These are phyloP conservation scores for Volucella inanis DNA, from an alignment of 2,888 invertebrate genomes.

Conservation along the genomic window DNA sequence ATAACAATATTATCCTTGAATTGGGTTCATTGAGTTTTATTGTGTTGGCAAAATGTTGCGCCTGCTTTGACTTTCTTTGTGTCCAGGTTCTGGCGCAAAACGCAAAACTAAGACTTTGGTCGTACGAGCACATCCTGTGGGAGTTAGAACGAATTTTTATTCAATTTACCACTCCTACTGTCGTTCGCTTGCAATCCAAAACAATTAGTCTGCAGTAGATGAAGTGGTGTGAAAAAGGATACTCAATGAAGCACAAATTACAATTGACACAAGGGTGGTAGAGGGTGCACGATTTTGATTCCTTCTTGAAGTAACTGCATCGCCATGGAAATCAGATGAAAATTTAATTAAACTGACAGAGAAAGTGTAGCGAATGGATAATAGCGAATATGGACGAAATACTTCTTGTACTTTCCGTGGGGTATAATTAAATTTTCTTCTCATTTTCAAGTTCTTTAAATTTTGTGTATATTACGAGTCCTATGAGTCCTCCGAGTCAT, in stretches of 20 bases:
- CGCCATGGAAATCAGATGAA: conserved; percentile 57
- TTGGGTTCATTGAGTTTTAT: conserved; percentile 60
- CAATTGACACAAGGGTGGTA: conserved; percentile 24
- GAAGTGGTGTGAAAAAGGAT: conserved; percentile 50
- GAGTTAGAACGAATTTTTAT: conserved; percentile 38
- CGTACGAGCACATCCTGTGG: conserved; percentile 37
- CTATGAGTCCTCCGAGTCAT: too few species aligned
- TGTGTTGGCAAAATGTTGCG: conserved; percentile 61
- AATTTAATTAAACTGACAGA: conserved; percentile 59
- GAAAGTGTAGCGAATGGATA: conserved; percentile 54
- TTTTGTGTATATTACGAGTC: too few species aligned
- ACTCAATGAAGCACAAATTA: conserved; percentile 56
- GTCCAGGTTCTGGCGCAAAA: not conserved
- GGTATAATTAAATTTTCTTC: conserved; percentile 64
- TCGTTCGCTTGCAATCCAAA: not conserved
- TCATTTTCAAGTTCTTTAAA: conserved; percentile 45
- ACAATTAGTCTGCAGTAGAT: conserved; percentile 24
- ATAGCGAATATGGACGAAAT: not conserved
- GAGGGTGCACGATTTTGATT: conserved; percentile 46
- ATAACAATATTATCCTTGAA: conserved; percentile 67
- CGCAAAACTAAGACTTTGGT: not conserved
- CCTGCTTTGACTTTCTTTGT: conserved; percentile 46
- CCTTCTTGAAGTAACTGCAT: conserved; percentile 21
- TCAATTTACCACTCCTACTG: conserved; percentile 16
- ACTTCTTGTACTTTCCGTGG: conserved; percentile 4